phyloP scores from a whole-genome alignment of 2,888 invertebrate species.

The Andrena chrysosceles region DNA sequence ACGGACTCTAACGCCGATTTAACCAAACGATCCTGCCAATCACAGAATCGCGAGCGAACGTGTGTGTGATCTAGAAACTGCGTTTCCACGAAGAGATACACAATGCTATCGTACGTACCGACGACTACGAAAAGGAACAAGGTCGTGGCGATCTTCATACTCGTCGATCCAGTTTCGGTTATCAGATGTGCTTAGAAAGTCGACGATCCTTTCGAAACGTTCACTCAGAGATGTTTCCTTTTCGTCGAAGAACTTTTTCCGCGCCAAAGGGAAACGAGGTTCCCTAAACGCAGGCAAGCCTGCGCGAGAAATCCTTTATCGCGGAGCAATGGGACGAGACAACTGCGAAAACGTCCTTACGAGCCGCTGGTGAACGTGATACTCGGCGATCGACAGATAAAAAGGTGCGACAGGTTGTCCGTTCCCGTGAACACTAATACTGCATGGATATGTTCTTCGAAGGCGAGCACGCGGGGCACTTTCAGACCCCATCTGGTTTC shows the following conservation, averaged over 20 bases:
- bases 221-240: conserved; percentile 17
- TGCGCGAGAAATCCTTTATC: not conserved
- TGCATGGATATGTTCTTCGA: conserved; percentile 73
- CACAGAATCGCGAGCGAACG: not conserved
- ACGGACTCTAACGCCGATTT: no score
- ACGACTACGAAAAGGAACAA: conserved; percentile 80
- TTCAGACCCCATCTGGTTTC: conserved; percentile 77
- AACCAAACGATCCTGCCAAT: not conserved
- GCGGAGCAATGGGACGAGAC: not conserved
- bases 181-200: conserved; percentile 15
- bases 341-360: conserved; percentile 27
- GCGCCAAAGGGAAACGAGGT: not conserved
- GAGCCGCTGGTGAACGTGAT: conserved; percentile 31
- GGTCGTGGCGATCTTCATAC: conserved; percentile 81
- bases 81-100: not conserved
- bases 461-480: conserved; percentile 79
- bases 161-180: conserved; percentile 63
- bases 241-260: not conserved
- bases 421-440: conserved; percentile 81
- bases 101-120: conserved; percentile 75
- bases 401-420: conserved; percentile 75
- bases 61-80: conserved; percentile 21
- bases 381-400: conserved; percentile 44
- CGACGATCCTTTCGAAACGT: conserved; percentile 18
- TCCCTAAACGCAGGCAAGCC: not conserved